phyloP scores from a whole-genome alignment of 2,113 vertebrate species.

The Pseudorhombus dupliciocellatus region DNA sequence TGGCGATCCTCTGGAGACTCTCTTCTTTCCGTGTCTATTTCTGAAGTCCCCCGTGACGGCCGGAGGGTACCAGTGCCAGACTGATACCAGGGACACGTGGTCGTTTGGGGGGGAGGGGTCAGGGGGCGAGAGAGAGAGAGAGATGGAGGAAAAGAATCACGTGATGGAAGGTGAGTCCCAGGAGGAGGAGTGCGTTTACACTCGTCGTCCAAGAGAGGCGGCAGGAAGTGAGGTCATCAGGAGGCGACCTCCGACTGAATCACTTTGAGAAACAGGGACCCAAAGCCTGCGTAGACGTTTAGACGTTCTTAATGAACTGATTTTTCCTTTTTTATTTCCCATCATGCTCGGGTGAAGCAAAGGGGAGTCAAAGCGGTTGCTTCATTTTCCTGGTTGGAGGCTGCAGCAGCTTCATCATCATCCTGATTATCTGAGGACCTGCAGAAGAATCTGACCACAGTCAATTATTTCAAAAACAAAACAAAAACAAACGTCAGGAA shows the following conservation, averaged over 20 bases:
- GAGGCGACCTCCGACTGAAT: too few relatives aligned
- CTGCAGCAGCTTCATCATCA: background rate
- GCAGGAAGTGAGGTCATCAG: background rate
- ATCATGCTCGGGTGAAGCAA: background rate
- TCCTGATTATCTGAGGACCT: background rate
- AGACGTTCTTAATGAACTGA: too few relatives aligned
- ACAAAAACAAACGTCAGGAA: too few relatives aligned
- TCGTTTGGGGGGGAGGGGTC: background rate
- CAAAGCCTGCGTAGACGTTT: too few relatives aligned
- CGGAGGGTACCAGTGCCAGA: conserved; percentile 80
- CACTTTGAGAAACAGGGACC: too few relatives aligned
- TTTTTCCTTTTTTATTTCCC: background rate
- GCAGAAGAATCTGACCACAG: too few relatives aligned
- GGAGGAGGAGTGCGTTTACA: conserved; percentile 37
- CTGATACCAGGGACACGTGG: conserved; percentile 67
- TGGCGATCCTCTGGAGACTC: conserved; percentile 45
- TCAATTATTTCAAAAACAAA: too few relatives aligned
- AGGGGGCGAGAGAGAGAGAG: background rate
- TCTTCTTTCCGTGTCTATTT: conserved; percentile 10
- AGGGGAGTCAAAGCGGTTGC: background rate
- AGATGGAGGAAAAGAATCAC: background rate
- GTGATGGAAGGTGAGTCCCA: background rate
- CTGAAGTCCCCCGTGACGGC: conserved; percentile 12
- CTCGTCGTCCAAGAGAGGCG: too few relatives aligned
- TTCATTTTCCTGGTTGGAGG: too few relatives aligned